These are phyloP conservation scores for Valencia hispanica DNA, from an alignment of 2,797 vertebrate species.

Conservation along the genomic window DNA sequence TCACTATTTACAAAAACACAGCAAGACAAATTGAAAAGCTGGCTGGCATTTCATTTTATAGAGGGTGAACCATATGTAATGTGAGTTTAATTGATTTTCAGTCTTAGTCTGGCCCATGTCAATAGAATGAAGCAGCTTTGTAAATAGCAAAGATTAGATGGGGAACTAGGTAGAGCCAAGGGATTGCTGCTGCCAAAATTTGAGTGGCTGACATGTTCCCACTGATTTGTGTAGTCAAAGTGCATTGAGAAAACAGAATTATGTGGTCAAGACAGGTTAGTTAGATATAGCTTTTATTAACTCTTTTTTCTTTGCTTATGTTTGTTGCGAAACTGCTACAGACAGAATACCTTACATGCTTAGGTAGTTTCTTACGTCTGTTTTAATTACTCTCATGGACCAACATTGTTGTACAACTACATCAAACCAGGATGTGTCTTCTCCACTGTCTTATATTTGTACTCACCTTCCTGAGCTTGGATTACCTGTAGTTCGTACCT, in stretches of 20 bases:
- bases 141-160: neutral
- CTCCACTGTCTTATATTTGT: constrained; percentile 1
- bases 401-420: neutral
- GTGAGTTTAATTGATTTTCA: neutral
- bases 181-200: neutral
- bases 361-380: neutral
- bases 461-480: constrained; percentile 6
- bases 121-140: neutral
- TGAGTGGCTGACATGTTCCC: neutral
- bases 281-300: neutral
- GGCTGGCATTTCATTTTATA: neutral
- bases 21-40: neutral
- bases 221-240: neutral
- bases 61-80: neutral
- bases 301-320: neutral
- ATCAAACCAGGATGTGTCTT: constrained; percentile 21
- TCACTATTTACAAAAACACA: neutral
- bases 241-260: neutral
- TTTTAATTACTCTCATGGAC: constrained; percentile 19
- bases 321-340: neutral
- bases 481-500: constrained; percentile 18
- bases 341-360: neutral
- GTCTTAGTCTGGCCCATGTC: neutral
- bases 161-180: neutral
- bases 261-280: neutral